These are phyloP conservation scores for Diachasma alloeum DNA, from an alignment of 1,140 invertebrate genomes.

Conservation along the genomic window DNA sequence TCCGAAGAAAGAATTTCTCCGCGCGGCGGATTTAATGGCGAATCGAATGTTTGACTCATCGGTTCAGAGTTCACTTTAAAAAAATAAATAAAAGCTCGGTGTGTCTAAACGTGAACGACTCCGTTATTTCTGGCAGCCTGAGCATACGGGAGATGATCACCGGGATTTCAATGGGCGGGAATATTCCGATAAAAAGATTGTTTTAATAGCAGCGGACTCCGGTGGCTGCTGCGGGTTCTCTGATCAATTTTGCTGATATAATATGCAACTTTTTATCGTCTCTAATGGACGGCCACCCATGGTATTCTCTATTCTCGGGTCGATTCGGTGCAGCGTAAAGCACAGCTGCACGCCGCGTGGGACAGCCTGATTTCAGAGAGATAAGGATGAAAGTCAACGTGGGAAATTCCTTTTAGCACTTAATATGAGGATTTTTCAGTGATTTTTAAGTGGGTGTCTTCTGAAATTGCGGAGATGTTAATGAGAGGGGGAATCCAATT, in stretches of 20 bases:
- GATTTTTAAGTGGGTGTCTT: no score
- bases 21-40: no score
- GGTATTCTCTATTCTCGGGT: slow-evolving; percentile 8
- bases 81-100: not conserved
- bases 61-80: not conserved
- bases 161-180: not conserved
- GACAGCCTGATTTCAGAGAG: no score
- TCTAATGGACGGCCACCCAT: slow-evolving; percentile 17
- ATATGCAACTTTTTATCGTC: slow-evolving; percentile 5
- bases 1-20: no score
- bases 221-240: not conserved
- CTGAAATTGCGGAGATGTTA: no score
- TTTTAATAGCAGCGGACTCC: not conserved
- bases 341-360: no score
- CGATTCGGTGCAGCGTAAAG: not conserved
- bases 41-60: not conserved
- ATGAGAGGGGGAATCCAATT: no score
- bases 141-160: not conserved
- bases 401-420: no score
- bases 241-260: not conserved
- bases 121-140: not conserved
- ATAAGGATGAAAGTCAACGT: no score
- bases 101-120: not conserved
- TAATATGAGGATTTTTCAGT: no score
- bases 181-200: not conserved